These are phyloP conservation scores for Agelastica alni DNA, from an alignment of 2,888 invertebrate species.

Conservation along the genomic window DNA sequence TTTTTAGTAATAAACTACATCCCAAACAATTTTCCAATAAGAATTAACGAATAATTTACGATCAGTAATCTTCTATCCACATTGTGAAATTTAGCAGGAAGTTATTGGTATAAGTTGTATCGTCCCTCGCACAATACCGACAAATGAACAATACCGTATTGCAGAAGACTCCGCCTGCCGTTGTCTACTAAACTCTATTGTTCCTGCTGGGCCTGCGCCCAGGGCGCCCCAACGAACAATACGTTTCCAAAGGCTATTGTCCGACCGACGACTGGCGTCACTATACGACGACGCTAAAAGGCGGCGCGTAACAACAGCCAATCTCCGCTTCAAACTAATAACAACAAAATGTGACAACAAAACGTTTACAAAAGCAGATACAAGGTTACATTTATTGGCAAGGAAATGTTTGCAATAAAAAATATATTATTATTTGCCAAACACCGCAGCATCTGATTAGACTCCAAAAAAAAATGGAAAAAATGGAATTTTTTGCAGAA, in stretches of 20 bases:
- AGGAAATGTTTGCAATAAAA: too few species aligned
- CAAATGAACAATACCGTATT: conserved; percentile 57
- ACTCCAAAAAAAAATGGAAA: too few species aligned
- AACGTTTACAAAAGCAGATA: too few species aligned
- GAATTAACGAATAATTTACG: too few species aligned
- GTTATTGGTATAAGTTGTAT: conserved; percentile 41
- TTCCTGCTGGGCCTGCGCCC: conserved; percentile 55
- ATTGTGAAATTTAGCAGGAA: conserved; percentile 35
- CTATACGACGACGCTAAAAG: conserved; percentile 54
- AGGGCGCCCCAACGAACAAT: conserved; percentile 48
- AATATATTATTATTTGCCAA: too few species aligned
- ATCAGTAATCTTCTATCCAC: too few species aligned
- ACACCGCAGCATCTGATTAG: too few species aligned
- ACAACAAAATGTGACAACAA: too few species aligned
- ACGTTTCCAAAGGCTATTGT: conserved; percentile 54
- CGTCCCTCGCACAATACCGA: conserved; percentile 49
- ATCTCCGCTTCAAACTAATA: conserved; percentile 30
- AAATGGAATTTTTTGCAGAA: too few species aligned
- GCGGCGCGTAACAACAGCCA: conserved; percentile 47
- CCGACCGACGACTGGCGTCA: conserved; percentile 47
- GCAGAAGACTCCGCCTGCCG: conserved; percentile 54
- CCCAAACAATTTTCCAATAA: too few species aligned
- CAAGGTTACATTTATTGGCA: too few species aligned
- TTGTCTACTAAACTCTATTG: conserved; percentile 55
- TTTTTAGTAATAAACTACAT: too few species aligned